Percentiles rank a stretch among this genome's conserved stretches.
These are phyloP conservation scores for Mormyrus iriodes DNA, from an alignment of 2,113 vertebrate species.

Conservation along the genomic window DNA sequence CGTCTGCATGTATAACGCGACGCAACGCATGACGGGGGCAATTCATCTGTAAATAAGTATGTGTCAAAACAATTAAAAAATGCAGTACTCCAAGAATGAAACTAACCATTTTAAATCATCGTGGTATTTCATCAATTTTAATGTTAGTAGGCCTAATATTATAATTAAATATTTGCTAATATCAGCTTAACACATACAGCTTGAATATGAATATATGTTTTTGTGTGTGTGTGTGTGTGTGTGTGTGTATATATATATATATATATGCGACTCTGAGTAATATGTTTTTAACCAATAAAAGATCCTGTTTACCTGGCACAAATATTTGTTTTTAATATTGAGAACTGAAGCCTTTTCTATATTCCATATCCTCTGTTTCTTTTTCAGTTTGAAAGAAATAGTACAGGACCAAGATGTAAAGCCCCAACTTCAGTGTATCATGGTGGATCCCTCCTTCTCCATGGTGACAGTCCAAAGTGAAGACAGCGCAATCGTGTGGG, in stretches of 20 bases:
- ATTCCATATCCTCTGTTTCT: conserved; percentile 22
- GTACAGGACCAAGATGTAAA: conserved; percentile 71
- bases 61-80: background rate
- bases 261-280: too few relatives aligned
- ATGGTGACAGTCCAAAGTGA: conserved; percentile 87
- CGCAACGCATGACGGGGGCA: background rate
- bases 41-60: background rate
- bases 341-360: background rate
- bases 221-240: too few relatives aligned
- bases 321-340: background rate
- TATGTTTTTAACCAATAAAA: background rate
- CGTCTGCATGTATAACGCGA: background rate
- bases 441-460: conserved; percentile 83
- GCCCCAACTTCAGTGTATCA: conserved; percentile 79
- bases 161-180: background rate
- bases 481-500: conserved; percentile 88
- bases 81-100: background rate
- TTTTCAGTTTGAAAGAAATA: conserved; percentile 70
- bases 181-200: background rate
- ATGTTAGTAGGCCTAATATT: background rate
- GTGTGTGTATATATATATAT: too few relatives aligned
- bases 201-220: background rate
- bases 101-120: background rate
- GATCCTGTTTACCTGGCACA: too few relatives aligned
- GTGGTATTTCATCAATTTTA: background rate